These are phyloP conservation scores for Eristalis tenax DNA, from an alignment of 2,888 invertebrate species.

Conservation along the genomic window DNA sequence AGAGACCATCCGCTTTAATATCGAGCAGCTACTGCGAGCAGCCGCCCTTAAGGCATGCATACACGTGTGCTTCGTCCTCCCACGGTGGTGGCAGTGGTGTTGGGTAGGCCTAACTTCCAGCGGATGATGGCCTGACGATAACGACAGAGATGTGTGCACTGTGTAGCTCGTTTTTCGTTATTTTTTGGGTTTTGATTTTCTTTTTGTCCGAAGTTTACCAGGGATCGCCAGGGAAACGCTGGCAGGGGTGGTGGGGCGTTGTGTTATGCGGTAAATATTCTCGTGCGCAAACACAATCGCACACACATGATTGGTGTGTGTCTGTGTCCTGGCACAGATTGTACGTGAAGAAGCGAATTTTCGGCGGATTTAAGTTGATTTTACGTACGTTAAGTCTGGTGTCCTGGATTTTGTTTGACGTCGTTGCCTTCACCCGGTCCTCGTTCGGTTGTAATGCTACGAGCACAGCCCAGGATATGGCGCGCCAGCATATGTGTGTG, in stretches of 20 bases:
- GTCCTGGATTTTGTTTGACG: slow-evolving; percentile 62
- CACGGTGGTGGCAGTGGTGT: slow-evolving; percentile 2
- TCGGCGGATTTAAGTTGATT: slow-evolving; percentile 47
- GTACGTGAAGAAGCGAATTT: slow-evolving; percentile 50
- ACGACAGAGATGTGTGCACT: slow-evolving; percentile 25
- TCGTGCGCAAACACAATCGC: not conserved
- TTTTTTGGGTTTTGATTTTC: slow-evolving; percentile 2
- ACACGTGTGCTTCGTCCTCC: slow-evolving; percentile 42
- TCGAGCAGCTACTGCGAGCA: slow-evolving; percentile 8
- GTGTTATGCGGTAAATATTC: not conserved
- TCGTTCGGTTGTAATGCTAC: slow-evolving; percentile 26
- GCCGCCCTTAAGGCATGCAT: slow-evolving; percentile 40
- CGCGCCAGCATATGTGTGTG: not conserved
- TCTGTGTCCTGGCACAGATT: not conserved
- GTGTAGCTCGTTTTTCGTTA: slow-evolving; percentile 3
- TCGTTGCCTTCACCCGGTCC: slow-evolving; percentile 21
- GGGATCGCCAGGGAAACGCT: not conserved
- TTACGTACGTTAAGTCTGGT: slow-evolving; percentile 29
- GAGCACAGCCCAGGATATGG: slow-evolving; percentile 24
- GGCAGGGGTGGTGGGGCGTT: not conserved
- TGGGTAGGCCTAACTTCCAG: slow-evolving; percentile 31
- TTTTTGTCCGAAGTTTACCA: slow-evolving; percentile 24
- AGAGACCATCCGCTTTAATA: slow-evolving; percentile 58
- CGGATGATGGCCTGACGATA: slow-evolving; percentile 16
- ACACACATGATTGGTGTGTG: not conserved